Conservation (phyloP, 2,888 invertebrate species). For the Leptogaster cylindrica region DNA sequence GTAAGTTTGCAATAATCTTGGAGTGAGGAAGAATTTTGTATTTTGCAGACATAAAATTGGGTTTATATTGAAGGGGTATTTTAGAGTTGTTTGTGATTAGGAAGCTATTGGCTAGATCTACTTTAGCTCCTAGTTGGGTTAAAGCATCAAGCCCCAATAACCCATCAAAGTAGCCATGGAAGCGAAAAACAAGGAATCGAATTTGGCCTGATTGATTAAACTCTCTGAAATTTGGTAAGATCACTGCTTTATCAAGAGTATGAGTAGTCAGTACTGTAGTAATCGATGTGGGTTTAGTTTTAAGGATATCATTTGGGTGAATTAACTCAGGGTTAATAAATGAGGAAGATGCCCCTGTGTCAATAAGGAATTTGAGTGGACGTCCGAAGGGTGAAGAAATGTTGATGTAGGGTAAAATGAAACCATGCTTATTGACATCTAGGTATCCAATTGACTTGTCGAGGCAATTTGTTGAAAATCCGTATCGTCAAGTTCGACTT, state of each 20-base stretch:
- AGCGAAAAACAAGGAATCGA: constrained; percentile 45
- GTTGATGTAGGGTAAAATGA: no score
- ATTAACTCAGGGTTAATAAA: constrained; percentile 25
- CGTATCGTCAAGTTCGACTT: no score
- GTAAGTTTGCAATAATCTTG: constrained; percentile 39
- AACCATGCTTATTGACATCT: no score
- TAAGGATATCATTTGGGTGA: background rate
- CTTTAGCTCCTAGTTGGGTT: constrained; percentile 42
- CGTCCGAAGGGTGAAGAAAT: no score
- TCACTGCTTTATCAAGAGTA: constrained; percentile 36
- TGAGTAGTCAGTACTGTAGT: constrained; percentile 37
- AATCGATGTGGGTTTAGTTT: constrained; percentile 43
- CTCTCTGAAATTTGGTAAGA: constrained; percentile 39
- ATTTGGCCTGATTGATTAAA: constrained; percentile 36
- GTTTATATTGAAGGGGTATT: constrained; percentile 41
- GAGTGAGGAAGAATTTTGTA: constrained; percentile 35
- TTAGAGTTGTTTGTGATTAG: constrained; percentile 31
- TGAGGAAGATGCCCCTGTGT: constrained; percentile 37
- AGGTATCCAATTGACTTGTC: no score
- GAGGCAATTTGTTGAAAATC: no score
- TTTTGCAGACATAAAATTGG: constrained; percentile 41
- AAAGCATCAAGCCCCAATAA: constrained; percentile 47
- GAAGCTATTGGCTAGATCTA: constrained; percentile 42
- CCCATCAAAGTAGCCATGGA: constrained; percentile 48
- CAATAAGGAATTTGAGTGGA: constrained; percentile 40